Evolutionary conservation across 23 tunicate species (phyloP), one percentile per base, ranked within the genome.

Genomic region (Clavelina lepadiformis): DNA sequence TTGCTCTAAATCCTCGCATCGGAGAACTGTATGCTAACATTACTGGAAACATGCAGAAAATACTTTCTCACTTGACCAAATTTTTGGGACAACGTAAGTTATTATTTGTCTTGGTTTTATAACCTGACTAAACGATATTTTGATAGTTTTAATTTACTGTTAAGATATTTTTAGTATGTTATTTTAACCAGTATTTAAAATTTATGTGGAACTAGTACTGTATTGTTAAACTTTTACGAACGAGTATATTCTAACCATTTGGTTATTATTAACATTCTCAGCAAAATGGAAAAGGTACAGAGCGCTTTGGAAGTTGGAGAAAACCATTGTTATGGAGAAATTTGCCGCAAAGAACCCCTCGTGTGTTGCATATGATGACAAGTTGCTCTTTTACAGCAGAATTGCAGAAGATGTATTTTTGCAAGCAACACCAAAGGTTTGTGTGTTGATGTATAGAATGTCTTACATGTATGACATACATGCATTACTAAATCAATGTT

Each of bases 301-400:
- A 20, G 71, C 91, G 25, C 44, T 91, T 69, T 91, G 98, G 98
- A 91, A 91, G 72, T 44, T 82, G 76, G 98, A 91, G 32, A 84
- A 83, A 73, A 72, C 91, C 8, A 72, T 91, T 51, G 98, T 91
- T 72, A 82, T 82, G 82, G 98, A 91, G 35, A 91, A 91, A 36
- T 91, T 91, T 60, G 86, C 98, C 5, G 69, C 75, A 58, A 91
- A 91, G 63, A 77, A 72, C 35, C 98, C 98, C 26, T 82, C 92
- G 0, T 91, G 98, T 72, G 98, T 91, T 25, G 98, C 91, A 20
- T 91, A 91, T 56, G 98, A 91, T 56, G 91, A 91, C 34, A 82
- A 82, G 47, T 63, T 91, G 5, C 73, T 82, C 28, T 82, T 91
- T 55, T 91, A 91, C 67, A 68, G 96, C 77, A 79, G 73, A 45